Base-by-base conservation (phyloP, 2,797 vertebrate genomes). In the Periparus ater region DNA sequence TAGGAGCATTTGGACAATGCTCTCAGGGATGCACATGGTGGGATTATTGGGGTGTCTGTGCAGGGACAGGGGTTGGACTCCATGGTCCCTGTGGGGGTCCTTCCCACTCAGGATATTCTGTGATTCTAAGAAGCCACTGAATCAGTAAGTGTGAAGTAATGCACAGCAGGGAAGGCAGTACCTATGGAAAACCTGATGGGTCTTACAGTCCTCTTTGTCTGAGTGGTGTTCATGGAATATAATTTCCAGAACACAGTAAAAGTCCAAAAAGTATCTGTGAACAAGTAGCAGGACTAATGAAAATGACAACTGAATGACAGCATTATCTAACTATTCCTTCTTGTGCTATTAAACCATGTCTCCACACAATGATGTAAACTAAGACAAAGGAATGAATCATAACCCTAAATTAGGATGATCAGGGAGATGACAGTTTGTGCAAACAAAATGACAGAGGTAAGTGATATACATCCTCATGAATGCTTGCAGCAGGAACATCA, bases 1-100 rank as follows among this genome's bases (percentile, higher is more conserved):
- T 50, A 55, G 42, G 10, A 18, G 26, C 0, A 0, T 55, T 18
- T 63, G 65, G 57, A 3, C 42, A 86, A 0, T 0, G 0, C 25
- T 42, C 3, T 0, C 21, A 55, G 65, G 48, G 34, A 34, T 62
- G 65, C 11, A 4, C 34, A 62, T 30, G 42, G 2, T 55, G 34
- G 25, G 13, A 30, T 2, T 62, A 34, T 2, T 62, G 40, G 34
- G 47, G 17, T 25, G 6, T 17, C 15, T 60, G n/a, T 0, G 34
- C 34, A 71, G 50, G 34, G 15, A 2, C 14, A 62, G 21, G 13
- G 13, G 5, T 2, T 34, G 32, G 66, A 7, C 38, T 44, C 13
- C 10, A 17, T 30, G 34, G 0, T 61, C 11, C 11, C 34, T 34
- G 57, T 34, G 50, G 2, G 30, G 2, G 30, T 48, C 34, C 57